Evolutionary conservation across 2,797 vertebrate species (phyloP).

Genomic region (Crotalus adamanteus): DNA sequence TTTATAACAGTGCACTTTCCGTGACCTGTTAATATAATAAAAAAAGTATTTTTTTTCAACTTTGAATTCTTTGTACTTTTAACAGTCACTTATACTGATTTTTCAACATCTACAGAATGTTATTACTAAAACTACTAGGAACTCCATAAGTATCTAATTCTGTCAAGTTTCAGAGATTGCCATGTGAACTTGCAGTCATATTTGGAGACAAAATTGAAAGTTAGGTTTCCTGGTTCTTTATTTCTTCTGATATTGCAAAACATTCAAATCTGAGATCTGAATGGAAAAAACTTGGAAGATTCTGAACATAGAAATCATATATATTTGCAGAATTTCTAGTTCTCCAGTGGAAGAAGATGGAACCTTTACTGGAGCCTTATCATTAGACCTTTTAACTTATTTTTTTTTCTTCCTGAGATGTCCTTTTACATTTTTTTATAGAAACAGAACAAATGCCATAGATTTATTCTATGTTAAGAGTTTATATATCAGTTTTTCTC

Average conservation of each 20-base stretch:
- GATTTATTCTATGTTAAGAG: not conserved
- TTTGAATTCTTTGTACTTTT: not conserved
- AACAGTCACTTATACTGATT: not conserved
- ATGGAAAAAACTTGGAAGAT: not conserved
- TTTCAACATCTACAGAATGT: not conserved
- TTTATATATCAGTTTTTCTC: not conserved
- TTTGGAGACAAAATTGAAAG: not conserved
- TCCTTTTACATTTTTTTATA: not conserved
- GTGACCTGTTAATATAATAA: conserved; percentile 2
- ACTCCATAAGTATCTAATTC: not conserved
- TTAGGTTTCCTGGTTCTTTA: not conserved
- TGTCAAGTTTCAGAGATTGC: not conserved
- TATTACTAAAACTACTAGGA: not conserved
- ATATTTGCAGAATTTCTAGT: not conserved
- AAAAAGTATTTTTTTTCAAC: not conserved
- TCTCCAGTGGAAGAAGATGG: not conserved
- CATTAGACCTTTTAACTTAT: not conserved
- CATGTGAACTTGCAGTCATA: not conserved
- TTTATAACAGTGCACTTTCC: not conserved
- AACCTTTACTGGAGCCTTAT: not conserved
- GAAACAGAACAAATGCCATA: not conserved
- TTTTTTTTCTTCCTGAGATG: not conserved
- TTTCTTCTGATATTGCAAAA: not conserved
- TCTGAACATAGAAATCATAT: not conserved
- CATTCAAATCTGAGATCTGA: not conserved